A percentile compares a stretch with the other conserved stretches of the same genome.
phyloP scores from a whole-genome alignment of 2,113 vertebrate species.

The Donacobius atricapilla region DNA sequence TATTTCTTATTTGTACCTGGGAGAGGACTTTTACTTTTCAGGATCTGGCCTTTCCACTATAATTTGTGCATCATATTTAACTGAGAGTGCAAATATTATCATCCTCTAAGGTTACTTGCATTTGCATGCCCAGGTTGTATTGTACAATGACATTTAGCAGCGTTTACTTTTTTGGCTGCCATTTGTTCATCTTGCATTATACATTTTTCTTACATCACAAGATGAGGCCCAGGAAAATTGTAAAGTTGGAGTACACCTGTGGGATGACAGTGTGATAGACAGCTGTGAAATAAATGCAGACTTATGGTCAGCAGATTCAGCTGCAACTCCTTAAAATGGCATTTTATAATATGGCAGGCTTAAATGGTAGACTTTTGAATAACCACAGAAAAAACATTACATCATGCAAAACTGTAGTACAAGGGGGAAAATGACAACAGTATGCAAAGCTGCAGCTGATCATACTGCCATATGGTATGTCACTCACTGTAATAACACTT shows the following conservation, averaged over 20 bases:
- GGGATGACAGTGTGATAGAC: slow-evolving; percentile 41
- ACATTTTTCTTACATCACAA: slow-evolving; percentile 57
- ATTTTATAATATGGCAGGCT: slow-evolving; percentile 36
- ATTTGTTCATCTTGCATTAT: slow-evolving; percentile 57
- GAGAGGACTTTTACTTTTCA: background rate
- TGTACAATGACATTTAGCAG: slow-evolving; percentile 57
- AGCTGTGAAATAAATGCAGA: slow-evolving; percentile 50
- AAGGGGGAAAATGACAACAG: slow-evolving; percentile 17
- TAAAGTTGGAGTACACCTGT: slow-evolving; percentile 13
- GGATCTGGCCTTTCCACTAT: background rate
- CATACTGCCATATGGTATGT: slow-evolving; percentile 45
- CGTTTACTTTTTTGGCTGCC: slow-evolving; percentile 59
- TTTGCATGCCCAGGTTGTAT: slow-evolving; percentile 7
- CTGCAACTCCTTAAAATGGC: slow-evolving; percentile 27
- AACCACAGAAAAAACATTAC: slow-evolving; percentile 44
- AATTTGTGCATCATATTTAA: background rate
- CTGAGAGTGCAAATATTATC: background rate
- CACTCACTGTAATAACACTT: slow-evolving; percentile 43
- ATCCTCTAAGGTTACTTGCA: slow-evolving; percentile 16
- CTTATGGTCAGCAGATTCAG: slow-evolving; percentile 20
- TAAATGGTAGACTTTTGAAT: slow-evolving; percentile 31
- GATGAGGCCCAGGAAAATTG: background rate
- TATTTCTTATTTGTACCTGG: background rate
- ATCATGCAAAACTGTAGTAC: background rate
- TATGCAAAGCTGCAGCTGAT: slow-evolving; percentile 33